Conservation (phyloP, 2,797 vertebrate genomes). For the Alcedo atthis region DNA sequence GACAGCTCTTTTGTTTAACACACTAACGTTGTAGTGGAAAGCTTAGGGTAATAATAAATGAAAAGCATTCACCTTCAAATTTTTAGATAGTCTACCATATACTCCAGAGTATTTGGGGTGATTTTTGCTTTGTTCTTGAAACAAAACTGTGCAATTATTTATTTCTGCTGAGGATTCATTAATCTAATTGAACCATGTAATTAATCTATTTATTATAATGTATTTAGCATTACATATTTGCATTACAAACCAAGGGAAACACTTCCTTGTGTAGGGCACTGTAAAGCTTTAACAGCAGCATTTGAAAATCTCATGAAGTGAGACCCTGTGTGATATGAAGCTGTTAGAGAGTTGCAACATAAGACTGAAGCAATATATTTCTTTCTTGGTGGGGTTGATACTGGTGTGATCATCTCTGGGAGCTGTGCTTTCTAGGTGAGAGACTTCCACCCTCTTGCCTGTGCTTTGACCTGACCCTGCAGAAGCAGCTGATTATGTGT, state of each 20-base stretch:
- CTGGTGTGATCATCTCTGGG: not conserved
- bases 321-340: not conserved
- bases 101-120: not conserved
- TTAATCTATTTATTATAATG: not conserved
- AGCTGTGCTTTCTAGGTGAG: not conserved
- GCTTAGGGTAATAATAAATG: not conserved
- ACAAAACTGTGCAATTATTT: not conserved
- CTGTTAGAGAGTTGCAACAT: not conserved
- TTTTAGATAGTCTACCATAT: not conserved
- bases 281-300: fast-evolving
- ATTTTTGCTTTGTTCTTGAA: not conserved
- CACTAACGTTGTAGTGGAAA: not conserved
- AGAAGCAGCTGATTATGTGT: not conserved
- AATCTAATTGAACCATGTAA: not conserved
- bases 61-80: not conserved
- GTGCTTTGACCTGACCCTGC: not conserved
- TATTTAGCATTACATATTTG: not conserved
- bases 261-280: not conserved
- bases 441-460: not conserved
- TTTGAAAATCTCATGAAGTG: not conserved
- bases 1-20: not conserved
- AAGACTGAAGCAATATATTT: not conserved
- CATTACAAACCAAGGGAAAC: not conserved
- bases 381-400: not conserved
- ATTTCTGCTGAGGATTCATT: not conserved